A percentile compares a stretch with the other conserved stretches of the same genome.
Evolutionary conservation across 2,113 vertebrate genomes (phyloP).

Genomic region (Heteronetta atricapilla): DNA sequence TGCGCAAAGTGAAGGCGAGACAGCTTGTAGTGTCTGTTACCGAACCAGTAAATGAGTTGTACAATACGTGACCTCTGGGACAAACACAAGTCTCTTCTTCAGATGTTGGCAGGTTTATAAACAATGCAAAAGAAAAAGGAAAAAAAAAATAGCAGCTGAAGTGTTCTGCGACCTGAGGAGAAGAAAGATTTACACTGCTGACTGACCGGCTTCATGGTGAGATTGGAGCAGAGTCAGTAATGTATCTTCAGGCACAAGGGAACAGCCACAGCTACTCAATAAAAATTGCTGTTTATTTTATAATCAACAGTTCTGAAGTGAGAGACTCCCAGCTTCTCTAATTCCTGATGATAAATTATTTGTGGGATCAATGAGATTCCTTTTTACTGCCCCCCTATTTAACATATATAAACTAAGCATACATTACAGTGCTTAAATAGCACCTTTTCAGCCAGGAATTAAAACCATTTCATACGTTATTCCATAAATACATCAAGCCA

Average conservation of each 20-base stretch:
- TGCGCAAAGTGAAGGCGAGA: not conserved
- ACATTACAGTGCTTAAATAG: not conserved
- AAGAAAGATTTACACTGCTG: conserved; percentile 23
- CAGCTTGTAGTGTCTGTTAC: conserved; percentile 18
- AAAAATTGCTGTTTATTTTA: conserved; percentile 45
- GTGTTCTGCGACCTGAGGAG: conserved; percentile 14
- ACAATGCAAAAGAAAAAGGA: not conserved
- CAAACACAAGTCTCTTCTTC: conserved; percentile 9
- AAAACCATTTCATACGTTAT: not conserved
- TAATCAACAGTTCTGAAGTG: not conserved
- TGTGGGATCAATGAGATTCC: not conserved
- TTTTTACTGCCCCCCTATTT: not conserved
- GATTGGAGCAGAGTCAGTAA: not conserved
- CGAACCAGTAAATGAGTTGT: conserved; percentile 48
- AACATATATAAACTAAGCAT: not conserved
- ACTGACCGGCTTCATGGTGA: not conserved
- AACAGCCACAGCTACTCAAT: not conserved
- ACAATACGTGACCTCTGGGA: not conserved
- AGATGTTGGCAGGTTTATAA: conserved; percentile 6
- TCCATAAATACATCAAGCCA: not conserved
- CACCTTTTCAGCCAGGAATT: not conserved
- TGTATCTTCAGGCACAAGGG: not conserved
- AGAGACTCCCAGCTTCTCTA: not conserved
- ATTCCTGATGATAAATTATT: conserved; percentile 10
- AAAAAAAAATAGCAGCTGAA: not conserved